Evolutionary conservation across 2,113 vertebrate species (phyloP).

Genomic region (Sterna hirundo): DNA sequence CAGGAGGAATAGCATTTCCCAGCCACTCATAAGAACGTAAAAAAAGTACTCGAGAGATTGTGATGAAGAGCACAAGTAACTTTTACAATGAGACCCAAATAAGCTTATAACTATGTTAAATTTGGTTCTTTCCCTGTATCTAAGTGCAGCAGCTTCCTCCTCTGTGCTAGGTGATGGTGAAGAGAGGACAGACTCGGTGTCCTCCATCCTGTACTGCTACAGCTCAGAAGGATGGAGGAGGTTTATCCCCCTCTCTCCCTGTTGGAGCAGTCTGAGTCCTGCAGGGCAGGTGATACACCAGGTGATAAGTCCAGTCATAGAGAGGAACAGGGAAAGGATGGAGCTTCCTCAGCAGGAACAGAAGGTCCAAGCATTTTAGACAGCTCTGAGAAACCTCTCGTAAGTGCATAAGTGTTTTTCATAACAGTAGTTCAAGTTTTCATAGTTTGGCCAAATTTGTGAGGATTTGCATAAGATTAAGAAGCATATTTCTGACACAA

Average conservation of each 20-base stretch:
- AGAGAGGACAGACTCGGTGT: neutral
- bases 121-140: neutral
- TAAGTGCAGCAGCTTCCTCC: neutral
- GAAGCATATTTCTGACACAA: neutral
- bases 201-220: neutral
- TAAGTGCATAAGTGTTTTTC: neutral
- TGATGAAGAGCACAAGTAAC: neutral
- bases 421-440: neutral
- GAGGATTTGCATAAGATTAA: neutral
- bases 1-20: neutral
- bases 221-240: neutral
- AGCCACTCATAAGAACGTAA: neutral
- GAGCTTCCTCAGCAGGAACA: neutral
- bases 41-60: neutral
- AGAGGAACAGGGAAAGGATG: neutral
- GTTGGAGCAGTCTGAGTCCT: neutral
- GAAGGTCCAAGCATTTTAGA: neutral
- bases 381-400: neutral
- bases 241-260: neutral
- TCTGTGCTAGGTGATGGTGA: neutral
- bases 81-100: neutral
- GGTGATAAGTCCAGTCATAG: accelerated
- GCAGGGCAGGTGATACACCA: neutral
- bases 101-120: neutral
- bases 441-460: neutral